Evolutionary conservation across 2,113 vertebrate genomes (phyloP).

Genomic region (Neoarius graeffei): DNA sequence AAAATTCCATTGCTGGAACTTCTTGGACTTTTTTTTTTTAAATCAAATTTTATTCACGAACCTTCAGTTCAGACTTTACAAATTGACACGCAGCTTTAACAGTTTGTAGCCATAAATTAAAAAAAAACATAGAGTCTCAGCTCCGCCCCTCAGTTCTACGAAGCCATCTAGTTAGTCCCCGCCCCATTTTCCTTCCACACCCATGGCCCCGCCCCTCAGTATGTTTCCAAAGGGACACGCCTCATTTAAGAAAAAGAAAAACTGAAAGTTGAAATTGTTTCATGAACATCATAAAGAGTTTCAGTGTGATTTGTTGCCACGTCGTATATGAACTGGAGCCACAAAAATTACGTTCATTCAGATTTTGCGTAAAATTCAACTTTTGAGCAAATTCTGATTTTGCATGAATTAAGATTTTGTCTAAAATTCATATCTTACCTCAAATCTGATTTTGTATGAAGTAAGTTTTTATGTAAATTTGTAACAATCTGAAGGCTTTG

Average conservation of each 20-base stretch:
- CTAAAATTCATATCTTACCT: not conserved
- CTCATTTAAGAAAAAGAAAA: not conserved
- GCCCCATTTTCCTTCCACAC: not conserved
- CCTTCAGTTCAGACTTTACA: not conserved
- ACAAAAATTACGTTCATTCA: not conserved
- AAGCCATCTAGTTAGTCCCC: not conserved
- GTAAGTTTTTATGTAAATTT: not conserved
- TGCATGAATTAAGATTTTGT: not conserved
- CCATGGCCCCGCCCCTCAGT: not conserved
- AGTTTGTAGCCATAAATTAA: conserved; percentile 1
- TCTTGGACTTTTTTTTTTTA: not conserved
- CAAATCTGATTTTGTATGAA: not conserved
- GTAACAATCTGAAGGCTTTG: not conserved
- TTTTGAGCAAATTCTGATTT: not conserved
- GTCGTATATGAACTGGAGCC: no score
- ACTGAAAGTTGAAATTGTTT: no score
- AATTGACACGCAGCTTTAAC: not conserved
- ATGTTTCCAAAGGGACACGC: not conserved
- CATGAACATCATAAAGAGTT: no score
- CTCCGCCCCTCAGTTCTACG: not conserved
- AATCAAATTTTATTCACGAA: not conserved
- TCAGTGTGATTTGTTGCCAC: no score
- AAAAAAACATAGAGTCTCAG: not conserved
- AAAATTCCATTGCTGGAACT: not conserved
- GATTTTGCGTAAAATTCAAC: not conserved